These are phyloP conservation scores for Rhabdomys pumilio DNA, from an alignment of 2,797 vertebrate genomes.

Conservation along the genomic window DNA sequence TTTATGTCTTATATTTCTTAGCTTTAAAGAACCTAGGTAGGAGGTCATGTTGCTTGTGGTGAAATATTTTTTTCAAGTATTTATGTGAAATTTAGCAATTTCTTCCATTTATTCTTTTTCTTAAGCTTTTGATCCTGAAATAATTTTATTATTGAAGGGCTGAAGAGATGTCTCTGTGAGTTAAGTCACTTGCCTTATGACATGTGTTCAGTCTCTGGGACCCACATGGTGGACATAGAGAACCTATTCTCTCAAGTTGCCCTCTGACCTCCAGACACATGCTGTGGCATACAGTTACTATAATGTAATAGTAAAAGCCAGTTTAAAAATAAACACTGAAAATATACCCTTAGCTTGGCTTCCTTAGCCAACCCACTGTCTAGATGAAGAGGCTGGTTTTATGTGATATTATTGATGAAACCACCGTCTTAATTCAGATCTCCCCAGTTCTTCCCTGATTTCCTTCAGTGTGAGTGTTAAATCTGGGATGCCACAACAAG, in stretches of 20 bases:
- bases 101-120: conserved; percentile 14
- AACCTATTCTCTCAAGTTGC: not conserved
- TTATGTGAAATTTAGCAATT: conserved; percentile 16
- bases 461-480: not conserved
- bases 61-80: not conserved
- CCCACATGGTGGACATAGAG: not conserved
- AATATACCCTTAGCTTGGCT: not conserved
- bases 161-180: not conserved
- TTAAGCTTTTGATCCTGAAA: not conserved
- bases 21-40: not conserved
- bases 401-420: not conserved
- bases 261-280: not conserved
- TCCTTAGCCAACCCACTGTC: not conserved
- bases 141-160: not conserved
- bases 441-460: not conserved
- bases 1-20: conserved; percentile 37
- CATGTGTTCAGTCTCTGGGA: not conserved
- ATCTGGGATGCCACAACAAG: not conserved
- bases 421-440: not conserved
- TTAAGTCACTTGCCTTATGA: not conserved
- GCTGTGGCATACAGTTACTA: not conserved
- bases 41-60: not conserved
- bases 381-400: not conserved
- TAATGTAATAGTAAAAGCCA: not conserved
- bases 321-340: not conserved